Evolutionary conservation across 1,140 invertebrate species (phyloP), one percentile per base, ranked within the genome.

Genomic region (Pseudomyrmex gracilis): DNA sequence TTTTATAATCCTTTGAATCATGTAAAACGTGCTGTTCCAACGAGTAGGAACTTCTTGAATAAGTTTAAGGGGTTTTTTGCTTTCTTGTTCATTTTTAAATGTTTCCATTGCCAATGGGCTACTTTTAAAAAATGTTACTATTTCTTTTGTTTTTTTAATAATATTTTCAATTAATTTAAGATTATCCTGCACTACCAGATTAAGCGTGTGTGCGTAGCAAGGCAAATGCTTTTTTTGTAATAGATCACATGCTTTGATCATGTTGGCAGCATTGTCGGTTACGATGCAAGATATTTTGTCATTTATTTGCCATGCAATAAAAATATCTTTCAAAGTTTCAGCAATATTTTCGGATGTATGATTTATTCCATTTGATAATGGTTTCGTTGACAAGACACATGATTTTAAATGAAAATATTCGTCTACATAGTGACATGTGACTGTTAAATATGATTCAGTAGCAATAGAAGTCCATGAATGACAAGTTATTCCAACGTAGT

Each of bases 361-460:
- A 55, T 55, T 55, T 55, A 55, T 13, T 15, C 51, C 51, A 55
- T 55, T 55, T 55, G 15, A 7, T 55, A 55, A 55, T 0, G 2
- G 2, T 13, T 55, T 55, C 3, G 51, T 53, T 55, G 51, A 55
- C 51, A 55, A 55, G 51, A 55, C 51, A 55, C 3, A 55, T 55
- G 51, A 55, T 55, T 55, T 13, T 55, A 55, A 55, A 55, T 13
- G 7, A 55, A 55, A 55, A 55, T n/a, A 15, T 55, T 55, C 13
- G n/a, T 55, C 15, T 55, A 55, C 51, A 55, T 55, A 55, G 3
- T 55, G 51, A 15, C 51, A 55, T 55, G 51, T 55, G 13, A 55
- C 51, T 55, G 51, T 55, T 55, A 55, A 55, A 55, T 55, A 55
- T 55, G 51, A 55, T 55, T 55, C 51, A 55, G 51, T 55, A n/a